These are phyloP conservation scores for Orthonyx spaldingii DNA, from an alignment of 2,113 vertebrate genomes.

Conservation along the genomic window DNA sequence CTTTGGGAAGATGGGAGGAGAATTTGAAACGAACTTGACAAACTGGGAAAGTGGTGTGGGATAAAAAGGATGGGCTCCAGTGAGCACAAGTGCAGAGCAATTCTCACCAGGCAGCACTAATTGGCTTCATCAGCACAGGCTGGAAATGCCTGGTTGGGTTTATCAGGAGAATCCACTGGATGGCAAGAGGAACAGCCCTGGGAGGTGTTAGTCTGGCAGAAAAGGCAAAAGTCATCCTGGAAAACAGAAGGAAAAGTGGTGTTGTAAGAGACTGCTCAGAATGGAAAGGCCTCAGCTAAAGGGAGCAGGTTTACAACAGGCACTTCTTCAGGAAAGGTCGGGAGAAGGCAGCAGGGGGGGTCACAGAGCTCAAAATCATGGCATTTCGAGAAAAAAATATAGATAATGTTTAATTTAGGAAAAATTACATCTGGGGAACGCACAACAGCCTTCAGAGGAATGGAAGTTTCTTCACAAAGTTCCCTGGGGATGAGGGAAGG, in stretches of 20 bases:
- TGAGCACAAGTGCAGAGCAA: not conserved
- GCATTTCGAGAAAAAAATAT: not conserved
- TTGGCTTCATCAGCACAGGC: not conserved
- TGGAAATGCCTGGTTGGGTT: not conserved
- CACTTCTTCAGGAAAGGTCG: not conserved
- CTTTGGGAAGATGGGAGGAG: not conserved
- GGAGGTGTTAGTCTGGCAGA: not conserved
- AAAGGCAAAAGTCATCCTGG: not conserved
- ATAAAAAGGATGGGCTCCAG: not conserved
- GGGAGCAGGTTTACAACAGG: accelerated
- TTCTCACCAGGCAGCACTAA: not conserved
- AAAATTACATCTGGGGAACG: not conserved
- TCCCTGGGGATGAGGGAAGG: not conserved
- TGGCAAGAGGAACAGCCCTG: accelerated
- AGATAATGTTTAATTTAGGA: not conserved
- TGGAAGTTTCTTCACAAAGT: not conserved
- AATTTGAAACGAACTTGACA: not conserved
- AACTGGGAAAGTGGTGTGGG: not conserved
- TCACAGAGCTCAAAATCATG: not conserved
- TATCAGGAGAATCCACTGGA: not conserved
- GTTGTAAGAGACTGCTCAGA: not conserved
- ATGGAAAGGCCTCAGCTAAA: accelerated
- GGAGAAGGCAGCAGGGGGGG: not conserved
- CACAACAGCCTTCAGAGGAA: not conserved
- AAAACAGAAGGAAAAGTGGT: accelerated